A percentile compares a stretch with the other conserved stretches of the same genome.
These are phyloP conservation scores for Malurus splendens DNA, from an alignment of 2,797 vertebrate species.

Conservation along the genomic window DNA sequence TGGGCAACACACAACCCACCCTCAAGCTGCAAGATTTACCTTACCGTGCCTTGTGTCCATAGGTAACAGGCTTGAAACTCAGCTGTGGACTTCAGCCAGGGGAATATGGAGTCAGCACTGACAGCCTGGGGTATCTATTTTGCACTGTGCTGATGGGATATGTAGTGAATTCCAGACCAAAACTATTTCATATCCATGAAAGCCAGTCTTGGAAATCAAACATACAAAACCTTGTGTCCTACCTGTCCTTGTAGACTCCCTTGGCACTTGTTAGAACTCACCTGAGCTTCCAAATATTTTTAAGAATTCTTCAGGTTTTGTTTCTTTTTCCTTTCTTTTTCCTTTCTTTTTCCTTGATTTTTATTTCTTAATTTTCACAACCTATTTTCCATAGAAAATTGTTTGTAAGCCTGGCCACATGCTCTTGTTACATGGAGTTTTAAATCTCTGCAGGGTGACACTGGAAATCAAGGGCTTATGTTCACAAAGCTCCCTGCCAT, in stretches of 20 bases:
- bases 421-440: not conserved
- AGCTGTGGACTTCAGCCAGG: not conserved
- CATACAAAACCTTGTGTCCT: not conserved
- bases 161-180: not conserved
- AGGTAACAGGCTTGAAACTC: not conserved
- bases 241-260: not conserved
- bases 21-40: not conserved
- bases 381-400: not conserved
- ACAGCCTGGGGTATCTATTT: not conserved
- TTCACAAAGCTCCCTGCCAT: not conserved
- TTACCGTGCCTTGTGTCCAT: not conserved
- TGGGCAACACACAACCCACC: not conserved
- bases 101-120: not conserved
- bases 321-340: rapidly evolving
- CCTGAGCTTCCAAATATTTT: not conserved
- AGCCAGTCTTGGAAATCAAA: not conserved
- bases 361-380: not conserved
- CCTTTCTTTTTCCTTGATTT: not conserved
- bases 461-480: not conserved
- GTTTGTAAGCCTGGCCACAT: not conserved
- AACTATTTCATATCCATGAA: not conserved
- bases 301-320: not conserved
- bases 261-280: not conserved
- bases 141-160: not conserved
- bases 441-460: not conserved